Evolutionary conservation across 2,113 vertebrate genomes (phyloP).

Genomic region (Campylomormyrus numenius): DNA sequence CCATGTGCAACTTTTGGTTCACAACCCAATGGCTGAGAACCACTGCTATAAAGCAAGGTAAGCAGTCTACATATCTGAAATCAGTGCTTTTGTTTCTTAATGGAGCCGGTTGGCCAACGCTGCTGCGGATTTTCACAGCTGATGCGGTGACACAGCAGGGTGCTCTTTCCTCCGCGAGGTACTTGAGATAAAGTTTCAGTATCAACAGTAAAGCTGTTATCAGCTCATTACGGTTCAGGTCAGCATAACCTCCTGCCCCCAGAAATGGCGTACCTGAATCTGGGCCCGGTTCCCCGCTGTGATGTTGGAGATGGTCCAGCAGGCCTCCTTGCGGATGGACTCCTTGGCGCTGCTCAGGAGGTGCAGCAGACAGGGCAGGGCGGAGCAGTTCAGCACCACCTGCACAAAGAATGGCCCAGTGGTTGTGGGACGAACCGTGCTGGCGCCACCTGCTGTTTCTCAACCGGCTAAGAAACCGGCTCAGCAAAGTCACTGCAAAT

Average conservation of each 20-base stretch:
- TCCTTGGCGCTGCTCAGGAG: conserved; percentile 94
- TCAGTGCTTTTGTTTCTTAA: neutral
- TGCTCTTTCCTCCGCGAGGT: neutral
- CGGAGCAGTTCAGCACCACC: conserved; percentile 97
- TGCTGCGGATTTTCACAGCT: neutral
- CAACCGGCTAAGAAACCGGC: too few relatives aligned
- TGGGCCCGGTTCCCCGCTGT: conserved; percentile 94
- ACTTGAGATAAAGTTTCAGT: neutral
- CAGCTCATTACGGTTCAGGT: neutral
- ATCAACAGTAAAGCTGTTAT: neutral
- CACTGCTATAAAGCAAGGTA: neutral
- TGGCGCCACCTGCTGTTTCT: neutral
- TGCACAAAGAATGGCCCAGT: conserved; percentile 35
- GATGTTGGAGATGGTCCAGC: conserved; percentile 98
- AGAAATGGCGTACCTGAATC: conserved; percentile 73
- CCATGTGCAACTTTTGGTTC: neutral
- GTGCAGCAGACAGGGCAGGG: conserved; percentile 91
- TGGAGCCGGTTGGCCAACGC: neutral
- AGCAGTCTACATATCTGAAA: neutral
- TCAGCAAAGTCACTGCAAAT: neutral
- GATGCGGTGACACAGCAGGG: neutral
- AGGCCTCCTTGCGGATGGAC: conserved; percentile 95
- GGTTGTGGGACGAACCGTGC: neutral
- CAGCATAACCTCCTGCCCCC: neutral
- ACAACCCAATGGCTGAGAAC: neutral